phyloP scores from a whole-genome alignment of 1,140 invertebrate genomes.

The Aethina tumida region DNA sequence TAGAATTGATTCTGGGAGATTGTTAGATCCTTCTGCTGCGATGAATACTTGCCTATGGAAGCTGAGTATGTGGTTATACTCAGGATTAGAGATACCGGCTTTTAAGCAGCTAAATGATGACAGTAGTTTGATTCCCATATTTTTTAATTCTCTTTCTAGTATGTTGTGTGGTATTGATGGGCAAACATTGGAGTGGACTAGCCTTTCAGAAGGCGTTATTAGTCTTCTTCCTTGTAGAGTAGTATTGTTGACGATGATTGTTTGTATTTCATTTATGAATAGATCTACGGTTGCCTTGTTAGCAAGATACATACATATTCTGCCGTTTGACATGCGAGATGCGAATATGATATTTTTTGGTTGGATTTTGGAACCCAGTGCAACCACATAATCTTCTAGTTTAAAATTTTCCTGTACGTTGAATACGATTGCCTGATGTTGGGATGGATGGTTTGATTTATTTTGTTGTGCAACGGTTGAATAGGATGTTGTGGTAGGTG shows the following conservation, averaged over 20 bases:
- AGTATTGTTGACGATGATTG: conserved; percentile 1
- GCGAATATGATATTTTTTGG: conserved; percentile 11
- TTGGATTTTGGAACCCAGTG: conserved; percentile 7
- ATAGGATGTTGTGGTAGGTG: too few relatives aligned
- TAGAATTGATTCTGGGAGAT: background rate
- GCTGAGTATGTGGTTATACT: conserved; percentile 8
- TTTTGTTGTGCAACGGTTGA: conserved; percentile 3
- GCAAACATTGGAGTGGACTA: conserved; percentile 3
- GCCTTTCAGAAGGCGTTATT: background rate
- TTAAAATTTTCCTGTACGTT: conserved; percentile 2
- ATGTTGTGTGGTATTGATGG: conserved; percentile 6
- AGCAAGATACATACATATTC: conserved; percentile 7
- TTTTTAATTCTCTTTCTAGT: conserved; percentile 1
- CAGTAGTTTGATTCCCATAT: background rate
- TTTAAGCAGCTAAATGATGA: conserved; percentile 1
- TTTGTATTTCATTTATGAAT: conserved; percentile 4
- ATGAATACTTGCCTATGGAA: conserved; percentile 9
- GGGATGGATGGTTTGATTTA: too few relatives aligned
- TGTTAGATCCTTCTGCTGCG: background rate
- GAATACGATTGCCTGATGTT: conserved; percentile 9
- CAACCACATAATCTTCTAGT: conserved; percentile 10
- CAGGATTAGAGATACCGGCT: conserved; percentile 1
- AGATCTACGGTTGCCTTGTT: conserved; percentile 2
- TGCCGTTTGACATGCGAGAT: conserved; percentile 10
- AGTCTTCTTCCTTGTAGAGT: conserved; percentile 2